Base-by-base conservation (phyloP, 92 coral and sea anemone genomes). In the Pocillopora meandrina region DNA sequence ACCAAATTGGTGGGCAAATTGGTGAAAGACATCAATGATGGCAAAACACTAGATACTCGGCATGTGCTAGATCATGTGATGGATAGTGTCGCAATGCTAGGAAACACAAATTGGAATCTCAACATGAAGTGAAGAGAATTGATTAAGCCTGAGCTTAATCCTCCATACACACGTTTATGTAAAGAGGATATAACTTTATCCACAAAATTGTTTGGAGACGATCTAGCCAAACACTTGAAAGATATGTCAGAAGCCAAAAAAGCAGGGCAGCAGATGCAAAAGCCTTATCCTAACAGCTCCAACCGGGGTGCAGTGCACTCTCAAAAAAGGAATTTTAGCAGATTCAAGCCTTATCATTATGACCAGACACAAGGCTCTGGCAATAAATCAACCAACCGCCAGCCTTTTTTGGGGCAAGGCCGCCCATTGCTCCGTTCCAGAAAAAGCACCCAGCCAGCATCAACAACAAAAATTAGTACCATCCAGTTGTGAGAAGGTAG, bases 41-140 rank as follows among this genome's bases (percentile, higher is more conserved):
- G 57, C 33, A 52, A 33, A 31, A 23, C 82, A 14, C 79, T 56
- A 3, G 71, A 83, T 55, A 61, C 72, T 18, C 20, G 63, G n/a
- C 68, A 57, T 10, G 56, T 65, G 52, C 75, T 72, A 13, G 57
- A 71, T 19, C 77, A 77, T 55, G 76, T 77, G 56, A 85, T 77
- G 88, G 88, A 68, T 74, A 81, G 87, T 61, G 70, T 87, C 64
- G 90, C 80, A 9, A 26, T 74, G 57, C n/a, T 73, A 9, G 20
- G 73, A 21, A 73, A 81, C 17, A 71, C 82, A 33, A 72, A 86
- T 55, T 79, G 78, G 85, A 85, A 62, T 20, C 88, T 85, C 2
- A 68, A 85, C 76, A 65, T 77, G 83, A 85, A 68, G 82, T 1
- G 84, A 33, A 16, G 88, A 63, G 87, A 83, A 23, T 36, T 83